phyloP scores from a whole-genome alignment of 2,888 invertebrate species.

The Eristalinus sepulchralis region DNA sequence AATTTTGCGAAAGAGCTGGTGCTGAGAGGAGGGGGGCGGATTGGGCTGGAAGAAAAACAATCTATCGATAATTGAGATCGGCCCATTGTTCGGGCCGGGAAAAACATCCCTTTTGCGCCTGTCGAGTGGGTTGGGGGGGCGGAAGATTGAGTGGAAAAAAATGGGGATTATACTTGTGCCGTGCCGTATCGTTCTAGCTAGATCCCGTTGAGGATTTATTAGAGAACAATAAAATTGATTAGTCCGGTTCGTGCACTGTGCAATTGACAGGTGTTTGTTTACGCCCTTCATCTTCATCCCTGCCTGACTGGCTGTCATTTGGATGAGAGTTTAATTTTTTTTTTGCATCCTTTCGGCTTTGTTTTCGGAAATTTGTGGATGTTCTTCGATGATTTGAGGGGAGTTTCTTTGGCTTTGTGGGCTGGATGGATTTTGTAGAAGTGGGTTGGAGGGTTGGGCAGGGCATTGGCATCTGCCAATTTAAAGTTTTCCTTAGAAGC shows the following conservation, averaged over 20 bases:
- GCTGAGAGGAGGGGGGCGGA: constrained; percentile 12
- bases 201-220: constrained; percentile 62
- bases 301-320: neutral
- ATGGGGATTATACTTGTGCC: neutral
- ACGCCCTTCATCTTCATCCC: constrained; percentile 44
- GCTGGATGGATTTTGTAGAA: neutral
- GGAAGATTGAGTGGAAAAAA: constrained; percentile 55
- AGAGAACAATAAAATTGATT: constrained; percentile 68
- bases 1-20: constrained; percentile 68
- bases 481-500: too few relatives aligned
- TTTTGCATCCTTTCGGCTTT: neutral
- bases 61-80: constrained; percentile 71
- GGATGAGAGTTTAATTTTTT: neutral
- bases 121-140: neutral
- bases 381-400: neutral
- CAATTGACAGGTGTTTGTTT: constrained; percentile 71
- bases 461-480: too few relatives aligned
- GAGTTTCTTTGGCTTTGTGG: neutral
- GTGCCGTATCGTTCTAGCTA: neutral
- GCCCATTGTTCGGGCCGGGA: constrained; percentile 49
- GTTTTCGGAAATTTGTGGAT: neutral
- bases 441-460: too few relatives aligned
- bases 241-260: constrained; percentile 70
- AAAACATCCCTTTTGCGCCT: constrained; percentile 21
- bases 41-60: constrained; percentile 52